These are phyloP conservation scores for Blastobasis lacticolella DNA, from an alignment of 2,888 invertebrate species.

Conservation along the genomic window DNA sequence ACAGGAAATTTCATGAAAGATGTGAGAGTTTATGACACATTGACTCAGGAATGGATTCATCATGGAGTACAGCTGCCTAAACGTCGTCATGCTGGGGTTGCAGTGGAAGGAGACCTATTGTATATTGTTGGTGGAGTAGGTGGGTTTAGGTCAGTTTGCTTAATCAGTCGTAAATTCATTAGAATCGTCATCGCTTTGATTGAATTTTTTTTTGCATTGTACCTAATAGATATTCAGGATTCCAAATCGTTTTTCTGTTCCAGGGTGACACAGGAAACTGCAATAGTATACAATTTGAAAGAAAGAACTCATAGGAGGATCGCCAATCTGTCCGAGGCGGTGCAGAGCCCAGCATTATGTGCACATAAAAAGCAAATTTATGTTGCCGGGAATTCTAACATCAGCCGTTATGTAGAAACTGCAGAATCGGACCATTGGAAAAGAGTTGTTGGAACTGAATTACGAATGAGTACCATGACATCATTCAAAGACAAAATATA, in stretches of 20 bases:
- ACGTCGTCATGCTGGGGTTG: slow-evolving; percentile 48
- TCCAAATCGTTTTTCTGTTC: slow-evolving; percentile 16
- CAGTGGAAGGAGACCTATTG: slow-evolving; percentile 38
- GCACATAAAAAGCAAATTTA: slow-evolving; percentile 39
- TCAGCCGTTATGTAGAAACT: slow-evolving; percentile 41
- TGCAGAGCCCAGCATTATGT: slow-evolving; percentile 54
- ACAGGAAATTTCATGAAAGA: slow-evolving; percentile 48
- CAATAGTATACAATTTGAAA: slow-evolving; percentile 45
- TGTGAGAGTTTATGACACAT: slow-evolving; percentile 50
- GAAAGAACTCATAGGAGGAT: slow-evolving; percentile 37
- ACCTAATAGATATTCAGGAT: not conserved
- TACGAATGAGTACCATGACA: slow-evolving; percentile 36
- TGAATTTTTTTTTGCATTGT: no score
- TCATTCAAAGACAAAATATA: slow-evolving; percentile 50
- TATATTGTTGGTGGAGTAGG: slow-evolving; percentile 59
- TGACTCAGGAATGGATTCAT: slow-evolving; percentile 43
- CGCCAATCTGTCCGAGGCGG: slow-evolving; percentile 44
- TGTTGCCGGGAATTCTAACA: slow-evolving; percentile 40
- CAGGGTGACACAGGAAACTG: slow-evolving; percentile 49
- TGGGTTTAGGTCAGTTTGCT: slow-evolving; percentile 51
- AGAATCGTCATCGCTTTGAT: no score
- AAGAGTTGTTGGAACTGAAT: slow-evolving; percentile 27
- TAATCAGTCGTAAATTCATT: slow-evolving; percentile 1
- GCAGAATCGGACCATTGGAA: slow-evolving; percentile 36
- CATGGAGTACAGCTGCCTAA: slow-evolving; percentile 48